Evolutionary conservation across 2,113 vertebrate genomes (phyloP).

Genomic region (Sigmodon hispidus): DNA sequence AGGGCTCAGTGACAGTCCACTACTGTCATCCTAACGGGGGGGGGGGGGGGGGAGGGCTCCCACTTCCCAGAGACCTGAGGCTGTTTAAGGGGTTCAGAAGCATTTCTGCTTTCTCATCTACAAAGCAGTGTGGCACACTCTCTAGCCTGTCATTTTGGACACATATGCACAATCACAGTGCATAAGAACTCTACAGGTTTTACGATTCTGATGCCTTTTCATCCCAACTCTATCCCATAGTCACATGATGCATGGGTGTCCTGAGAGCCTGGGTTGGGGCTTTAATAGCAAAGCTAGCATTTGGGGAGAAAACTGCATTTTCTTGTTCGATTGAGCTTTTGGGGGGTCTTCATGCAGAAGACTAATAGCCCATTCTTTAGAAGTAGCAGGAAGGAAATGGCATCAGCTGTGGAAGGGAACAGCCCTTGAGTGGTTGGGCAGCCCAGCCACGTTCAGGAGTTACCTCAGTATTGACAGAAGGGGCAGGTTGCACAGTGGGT

Average conservation of each 20-base stretch:
- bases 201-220: neutral
- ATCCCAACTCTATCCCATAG: neutral
- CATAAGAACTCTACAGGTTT: rapidly evolving
- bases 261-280: neutral
- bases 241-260: too few relatives aligned
- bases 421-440: neutral
- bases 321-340: neutral
- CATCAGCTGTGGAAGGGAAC: neutral
- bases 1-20: neutral
- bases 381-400: neutral
- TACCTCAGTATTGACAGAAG: slow-evolving; percentile 76
- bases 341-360: neutral
- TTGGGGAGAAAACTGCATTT: neutral
- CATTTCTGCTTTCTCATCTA: neutral
- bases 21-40: rapidly evolving
- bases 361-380: neutral
- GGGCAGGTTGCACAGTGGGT: slow-evolving; percentile 39
- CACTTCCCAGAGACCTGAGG: neutral
- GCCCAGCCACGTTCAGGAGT: neutral
- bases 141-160: neutral
- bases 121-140: too few relatives aligned
- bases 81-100: neutral
- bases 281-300: neutral
- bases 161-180: neutral
- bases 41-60: neutral